Evolutionary conservation across 2,888 invertebrate genomes (phyloP).

Genomic region (Himalopsyche tibetana): DNA sequence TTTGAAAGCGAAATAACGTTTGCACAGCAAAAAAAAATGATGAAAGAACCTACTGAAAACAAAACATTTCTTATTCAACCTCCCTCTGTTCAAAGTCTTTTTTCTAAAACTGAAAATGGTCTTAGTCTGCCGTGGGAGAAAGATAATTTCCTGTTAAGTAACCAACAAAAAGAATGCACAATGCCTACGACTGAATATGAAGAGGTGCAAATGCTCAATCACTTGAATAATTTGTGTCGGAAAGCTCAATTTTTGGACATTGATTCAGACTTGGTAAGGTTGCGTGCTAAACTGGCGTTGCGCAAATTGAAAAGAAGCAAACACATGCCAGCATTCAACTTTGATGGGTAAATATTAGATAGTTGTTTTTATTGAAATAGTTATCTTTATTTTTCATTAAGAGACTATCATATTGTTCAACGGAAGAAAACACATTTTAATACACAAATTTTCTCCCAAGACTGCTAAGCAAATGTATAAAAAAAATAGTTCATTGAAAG

Average conservation of each 20-base stretch:
- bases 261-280: slow-evolving; percentile 69
- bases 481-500: no score
- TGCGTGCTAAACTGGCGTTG: slow-evolving; percentile 72
- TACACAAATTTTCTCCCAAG: no score
- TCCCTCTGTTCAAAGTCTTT: slow-evolving; percentile 50
- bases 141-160: slow-evolving; percentile 48
- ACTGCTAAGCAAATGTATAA: no score
- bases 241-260: slow-evolving; percentile 70
- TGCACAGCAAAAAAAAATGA: not conserved
- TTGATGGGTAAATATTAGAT: slow-evolving; percentile 72
- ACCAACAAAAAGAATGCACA: slow-evolving; percentile 67
- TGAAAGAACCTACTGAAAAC: not conserved
- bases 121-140: slow-evolving; percentile 70
- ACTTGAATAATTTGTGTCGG: slow-evolving; percentile 71
- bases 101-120: slow-evolving; percentile 59
- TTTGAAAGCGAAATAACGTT: not conserved
- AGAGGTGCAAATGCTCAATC: slow-evolving; percentile 74
- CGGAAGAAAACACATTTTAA: no score
- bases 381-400: not conserved
- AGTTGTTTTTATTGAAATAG: not conserved
- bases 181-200: slow-evolving; percentile 73
- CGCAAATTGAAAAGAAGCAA: slow-evolving; percentile 73
- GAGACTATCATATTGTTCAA: no score
- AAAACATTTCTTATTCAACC: not conserved
- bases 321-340: slow-evolving; percentile 73